Evolutionary conservation across 2,888 invertebrate species (phyloP).

Genomic region (Caenorhabditis japonica): DNA sequence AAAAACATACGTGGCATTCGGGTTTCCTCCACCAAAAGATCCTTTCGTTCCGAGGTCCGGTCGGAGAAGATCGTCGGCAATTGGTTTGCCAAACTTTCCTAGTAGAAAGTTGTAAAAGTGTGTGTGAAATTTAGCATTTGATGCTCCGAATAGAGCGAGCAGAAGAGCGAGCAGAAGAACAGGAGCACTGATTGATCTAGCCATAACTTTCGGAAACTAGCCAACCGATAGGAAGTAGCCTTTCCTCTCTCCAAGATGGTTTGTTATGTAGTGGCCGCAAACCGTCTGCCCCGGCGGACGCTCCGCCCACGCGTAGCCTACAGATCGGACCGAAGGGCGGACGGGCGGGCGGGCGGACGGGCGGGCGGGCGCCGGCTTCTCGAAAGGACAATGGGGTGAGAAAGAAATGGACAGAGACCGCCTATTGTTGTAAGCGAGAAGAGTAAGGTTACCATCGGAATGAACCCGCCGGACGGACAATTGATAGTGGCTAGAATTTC

Average conservation of each 20-base stretch:
- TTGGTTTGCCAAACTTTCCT: constrained; percentile 50
- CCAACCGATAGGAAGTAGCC: constrained; percentile 12
- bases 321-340: constrained; percentile 21
- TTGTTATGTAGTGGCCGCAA: constrained; percentile 39
- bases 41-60: constrained; percentile 48
- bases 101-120: constrained; percentile 48
- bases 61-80: constrained; percentile 48
- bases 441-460: constrained; percentile 17
- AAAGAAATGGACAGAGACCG: constrained; percentile 2
- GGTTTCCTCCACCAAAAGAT: constrained; percentile 52
- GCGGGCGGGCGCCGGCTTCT: too few species aligned
- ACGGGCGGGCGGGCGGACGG: constrained; percentile 19
- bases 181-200: neutral
- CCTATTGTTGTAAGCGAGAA: constrained; percentile 24
- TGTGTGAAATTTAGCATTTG: constrained; percentile 38
- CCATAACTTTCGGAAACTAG: neutral
- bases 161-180: constrained; percentile 4
- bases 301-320: constrained; percentile 46
- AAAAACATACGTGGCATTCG: constrained; percentile 50
- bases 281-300: constrained; percentile 18
- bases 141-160: neutral
- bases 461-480: constrained; percentile 19
- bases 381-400: constrained; percentile 31
- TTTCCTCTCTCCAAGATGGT: constrained; percentile 9
- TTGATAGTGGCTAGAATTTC: constrained; percentile 18